Base-by-base conservation (phyloP, 2,113 vertebrate genomes). In the Phyllostomus hastatus region DNA sequence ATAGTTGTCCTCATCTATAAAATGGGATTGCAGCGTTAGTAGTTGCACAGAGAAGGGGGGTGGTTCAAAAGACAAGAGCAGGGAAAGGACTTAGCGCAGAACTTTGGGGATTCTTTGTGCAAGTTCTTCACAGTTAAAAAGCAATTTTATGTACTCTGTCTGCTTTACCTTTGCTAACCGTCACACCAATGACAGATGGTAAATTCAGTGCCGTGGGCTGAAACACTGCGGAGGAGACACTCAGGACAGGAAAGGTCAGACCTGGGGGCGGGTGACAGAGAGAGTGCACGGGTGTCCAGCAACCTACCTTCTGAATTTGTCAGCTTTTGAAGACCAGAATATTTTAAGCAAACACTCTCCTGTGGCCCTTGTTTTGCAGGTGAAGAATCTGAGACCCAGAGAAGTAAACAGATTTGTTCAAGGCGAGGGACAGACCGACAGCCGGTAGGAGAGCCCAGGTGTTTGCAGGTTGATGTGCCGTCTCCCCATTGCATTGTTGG, bases 221-320 rank as follows among this genome's bases (percentile, higher is more conserved):
- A 93, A 88, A 87, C 84, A 80, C 54, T 1, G 10, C 81, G 24
- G 20, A 92, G 88, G 76, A 88, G 17, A 75, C 82, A 61, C 50
- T 80, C 41, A 59, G 16, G n/a, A 66, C 31, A 72, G 46, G 88
- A 91, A 93, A 83, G 61, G 80, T 17, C 26, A 5, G 70, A 50
- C 79, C 33, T 94, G 79, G 57, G 69, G 61, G 26, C 96, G 2
- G 2, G 8, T 81, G 64, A 43, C 38, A 92, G 70, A 94, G 95
- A 92, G 80, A 78, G 54, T 20, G 33, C 19, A 24, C 26, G 54
- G 67, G 10, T 91, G 73, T 95, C 94, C 97, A 93, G 87, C 83
- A 73, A 89, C 59, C 81, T 72, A n/a, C 46, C 82, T 85, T 94
- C 33, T 82, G n/a, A 86, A 52, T 85, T 80, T 66, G 15, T 92